Conservation (phyloP, 2,888 invertebrate species). For the Phortica okadai region DNA sequence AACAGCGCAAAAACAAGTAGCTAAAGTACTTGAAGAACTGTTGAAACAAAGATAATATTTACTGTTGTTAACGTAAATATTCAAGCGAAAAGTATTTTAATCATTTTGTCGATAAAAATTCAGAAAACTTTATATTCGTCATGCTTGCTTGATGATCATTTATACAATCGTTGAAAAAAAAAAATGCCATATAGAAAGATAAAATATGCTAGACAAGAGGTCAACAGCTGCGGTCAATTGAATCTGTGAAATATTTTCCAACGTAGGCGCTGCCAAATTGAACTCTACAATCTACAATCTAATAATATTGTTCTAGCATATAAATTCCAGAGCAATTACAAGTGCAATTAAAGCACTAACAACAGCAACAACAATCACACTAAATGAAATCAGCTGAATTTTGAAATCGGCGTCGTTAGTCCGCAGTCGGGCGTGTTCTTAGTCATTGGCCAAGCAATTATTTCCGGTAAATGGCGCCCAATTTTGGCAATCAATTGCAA, state of each 20-base stretch:
- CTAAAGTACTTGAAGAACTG: too few relatives aligned
- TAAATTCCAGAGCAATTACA: conserved; percentile 29
- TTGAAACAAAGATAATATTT: too few relatives aligned
- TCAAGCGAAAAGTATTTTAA: too few relatives aligned
- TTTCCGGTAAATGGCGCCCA: conserved; percentile 31
- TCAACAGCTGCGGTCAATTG: conserved; percentile 6
- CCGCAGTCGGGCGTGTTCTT: too few relatives aligned
- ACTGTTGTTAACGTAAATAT: too few relatives aligned
- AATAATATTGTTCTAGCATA: conserved; percentile 15
- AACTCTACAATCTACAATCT: background rate
- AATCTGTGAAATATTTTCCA: conserved; percentile 24
- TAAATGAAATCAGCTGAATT: too few relatives aligned
- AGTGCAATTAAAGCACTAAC: conserved; percentile 23
- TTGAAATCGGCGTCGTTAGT: too few relatives aligned
- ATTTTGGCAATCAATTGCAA: conserved; percentile 10
- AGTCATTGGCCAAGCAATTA: conserved; percentile 11
- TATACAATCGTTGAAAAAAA: background rate
- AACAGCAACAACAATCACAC: background rate
- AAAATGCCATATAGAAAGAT: background rate
- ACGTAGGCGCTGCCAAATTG: background rate
- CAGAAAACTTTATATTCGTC: background rate
- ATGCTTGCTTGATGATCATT: background rate
- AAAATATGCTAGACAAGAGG: background rate
- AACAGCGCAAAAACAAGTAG: too few relatives aligned
- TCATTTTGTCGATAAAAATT: too few relatives aligned